Base-by-base conservation (phyloP, 2,113 vertebrate genomes). In the Macaca nemestrina region DNA sequence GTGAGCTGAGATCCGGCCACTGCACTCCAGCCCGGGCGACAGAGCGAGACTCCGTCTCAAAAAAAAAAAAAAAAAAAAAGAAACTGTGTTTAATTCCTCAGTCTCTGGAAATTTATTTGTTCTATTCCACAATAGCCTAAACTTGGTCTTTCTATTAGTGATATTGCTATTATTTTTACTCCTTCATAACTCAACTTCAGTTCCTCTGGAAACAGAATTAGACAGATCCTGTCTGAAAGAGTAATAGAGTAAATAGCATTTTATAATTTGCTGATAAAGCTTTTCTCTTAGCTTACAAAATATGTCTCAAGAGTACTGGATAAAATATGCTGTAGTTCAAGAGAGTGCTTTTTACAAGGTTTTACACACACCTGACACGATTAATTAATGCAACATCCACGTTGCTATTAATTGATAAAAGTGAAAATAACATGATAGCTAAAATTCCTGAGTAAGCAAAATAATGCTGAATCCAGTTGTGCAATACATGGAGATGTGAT, bases 261-360 rank as follows among this genome's bases (percentile, higher is more conserved):
- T 94, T 92, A 18, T 80, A 93, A 92, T 96, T 96, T 93, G 79
- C 94, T 96, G 70, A 97, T 88, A 68, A 3, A 76, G 35, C 43
- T 94, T 84, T 96, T 82, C 83, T 93, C 87, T 22, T 38, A 94
- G 32, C 45, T 90, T 95, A 95, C 22, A 61, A 88, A 93, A 73
- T 79, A 90, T 92, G 55, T 96, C 87, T 93, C 67, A 82, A 82
- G 79, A 38, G 55, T 76, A 76, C 25, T 86, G 25, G 13, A 8
- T 83, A 67, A 90, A 96, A 94, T 87, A 38, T 87, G 75, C 73
- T 95, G 38, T 55, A 83, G 68, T 95, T 87, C 18, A 75, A 70
- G 52, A 75, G 14, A 43, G 1, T 96, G 25, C 32, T 88, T 89
- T 95, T 90, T 55, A 68, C 14, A 84, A 80, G 61, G 27, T 18